Base-by-base conservation (phyloP, 2,888 invertebrate species). In the Rhopalosiphum nymphaeae region DNA sequence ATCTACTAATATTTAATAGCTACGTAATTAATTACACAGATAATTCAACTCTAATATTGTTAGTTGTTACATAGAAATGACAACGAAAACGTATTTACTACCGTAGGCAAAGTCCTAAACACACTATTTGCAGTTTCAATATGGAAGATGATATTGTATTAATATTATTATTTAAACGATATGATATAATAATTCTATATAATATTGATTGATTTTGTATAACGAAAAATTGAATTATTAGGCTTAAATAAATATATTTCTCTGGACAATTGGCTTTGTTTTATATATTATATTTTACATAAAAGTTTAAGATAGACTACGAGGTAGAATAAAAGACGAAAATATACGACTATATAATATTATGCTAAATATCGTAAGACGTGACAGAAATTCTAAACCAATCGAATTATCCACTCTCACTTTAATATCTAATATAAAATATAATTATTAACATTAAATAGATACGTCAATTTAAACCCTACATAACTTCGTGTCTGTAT, bases 361-460 rank as follows among this genome's bases (percentile, higher is more conserved):
- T 44, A 85, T 85, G 10, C 44, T 21, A 85, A 44, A 44, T 85
- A 44, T 90, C 1, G 1, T 25, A 90, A 7, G 46, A 90, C 90
- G 67, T 67, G 90, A 67, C 61, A 10, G 67, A n/a, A 90, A 67
- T 67, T 67, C 25, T 44, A 49, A 90, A 25, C 67, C 90, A 36
- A 90, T 90, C 26, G 25, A 90, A 67, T 87, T 85, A 25, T 85
- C 26, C 44, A 42, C 42, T 85, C 85, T 85, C 44, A 26, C 13
- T 78, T 78, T 44, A 44, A 26, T 29, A 84, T 9, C 26, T 44
- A 85, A 11, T 85, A 26, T 10, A 44, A 85, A 85, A 85, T 44
- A 85, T 85, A 85, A 85, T 85, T 85, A 85, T 44, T 44, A 85
- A 10, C 25, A 44, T 78, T 78, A 78, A 78, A 78, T 78, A 78